Percentiles rank a stretch among this genome's conserved stretches.
phyloP scores from a whole-genome alignment of 2,113 vertebrate genomes.

The Amphilophus citrinellus region DNA sequence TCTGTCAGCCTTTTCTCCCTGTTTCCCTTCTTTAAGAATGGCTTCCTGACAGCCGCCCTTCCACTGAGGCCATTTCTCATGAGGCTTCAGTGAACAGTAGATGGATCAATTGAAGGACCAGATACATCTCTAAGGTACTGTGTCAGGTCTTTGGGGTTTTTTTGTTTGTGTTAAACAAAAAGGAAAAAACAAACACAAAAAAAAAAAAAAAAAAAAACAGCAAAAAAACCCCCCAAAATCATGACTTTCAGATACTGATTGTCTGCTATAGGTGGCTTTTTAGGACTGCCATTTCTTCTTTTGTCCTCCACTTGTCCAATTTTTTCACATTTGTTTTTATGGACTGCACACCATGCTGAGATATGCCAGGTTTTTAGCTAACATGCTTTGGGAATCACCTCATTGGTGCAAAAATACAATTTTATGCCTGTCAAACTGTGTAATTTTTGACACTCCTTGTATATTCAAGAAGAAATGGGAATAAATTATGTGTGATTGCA shows the following conservation, averaged over 20 bases:
- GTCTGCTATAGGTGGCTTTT: too few species aligned
- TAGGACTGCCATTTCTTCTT: too few species aligned
- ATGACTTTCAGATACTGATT: too few species aligned
- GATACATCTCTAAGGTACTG: too few species aligned
- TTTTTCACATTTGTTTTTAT: background rate
- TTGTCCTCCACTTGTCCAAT: too few species aligned
- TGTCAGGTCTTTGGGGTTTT: too few species aligned
- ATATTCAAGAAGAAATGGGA: background rate
- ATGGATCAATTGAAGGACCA: background rate
- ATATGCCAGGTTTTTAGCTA: background rate
- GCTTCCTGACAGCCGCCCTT: background rate
- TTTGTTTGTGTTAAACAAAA: too few species aligned
- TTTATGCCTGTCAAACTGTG: background rate
- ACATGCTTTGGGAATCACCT: background rate
- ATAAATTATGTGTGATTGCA: background rate
- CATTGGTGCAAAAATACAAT: background rate
- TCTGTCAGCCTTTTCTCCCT: too few species aligned
- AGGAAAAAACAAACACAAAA: too few species aligned
- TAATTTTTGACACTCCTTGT: background rate
- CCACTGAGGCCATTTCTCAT: background rate
- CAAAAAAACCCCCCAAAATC: too few species aligned
- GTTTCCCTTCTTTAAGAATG: background rate
- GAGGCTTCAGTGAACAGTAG: background rate
- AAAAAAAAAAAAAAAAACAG: too few species aligned
- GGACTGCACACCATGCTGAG: background rate